These are phyloP conservation scores for Acipenser transmontanus DNA, from an alignment of 2,797 vertebrate species.

Conservation along the genomic window DNA sequence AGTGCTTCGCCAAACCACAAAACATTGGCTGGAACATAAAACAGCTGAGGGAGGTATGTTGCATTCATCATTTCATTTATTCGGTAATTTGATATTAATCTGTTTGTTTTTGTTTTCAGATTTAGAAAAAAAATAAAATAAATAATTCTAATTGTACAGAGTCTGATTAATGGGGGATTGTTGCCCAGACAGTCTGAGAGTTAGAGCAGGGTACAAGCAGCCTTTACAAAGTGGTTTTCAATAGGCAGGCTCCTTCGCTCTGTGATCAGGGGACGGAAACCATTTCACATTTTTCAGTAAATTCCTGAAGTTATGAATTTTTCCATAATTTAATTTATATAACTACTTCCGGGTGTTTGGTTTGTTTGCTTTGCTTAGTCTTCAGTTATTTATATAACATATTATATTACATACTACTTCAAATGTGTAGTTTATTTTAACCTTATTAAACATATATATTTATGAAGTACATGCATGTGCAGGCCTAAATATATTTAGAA, in stretches of 20 bases:
- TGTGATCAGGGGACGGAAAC: too few species aligned
- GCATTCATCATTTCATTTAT: constrained; percentile 3
- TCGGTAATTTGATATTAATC: constrained; percentile 17
- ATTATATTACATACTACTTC: too few species aligned
- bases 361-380: too few species aligned
- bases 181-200: constrained; percentile 16
- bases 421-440: too few species aligned
- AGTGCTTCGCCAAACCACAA: constrained; percentile 21
- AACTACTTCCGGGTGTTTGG: too few species aligned
- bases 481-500: too few species aligned
- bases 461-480: too few species aligned
- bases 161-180: constrained; percentile 19
- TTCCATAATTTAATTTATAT: too few species aligned
- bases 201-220: constrained; percentile 7
- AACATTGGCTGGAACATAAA: constrained; percentile 13
- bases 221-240: constrained; percentile 11
- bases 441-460: too few species aligned
- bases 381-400: too few species aligned
- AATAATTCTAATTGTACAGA: background rate
- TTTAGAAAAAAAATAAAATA: background rate
- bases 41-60: constrained; percentile 2
- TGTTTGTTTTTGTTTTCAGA: background rate
- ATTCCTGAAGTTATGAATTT: too few species aligned
- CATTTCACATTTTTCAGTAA: too few species aligned
- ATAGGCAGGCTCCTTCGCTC: constrained; percentile 29